Percentiles rank a stretch among this genome's conserved stretches.
These are phyloP conservation scores for Periophthalmus modestus DNA, from an alignment of 2,113 vertebrate genomes.

Conservation along the genomic window DNA sequence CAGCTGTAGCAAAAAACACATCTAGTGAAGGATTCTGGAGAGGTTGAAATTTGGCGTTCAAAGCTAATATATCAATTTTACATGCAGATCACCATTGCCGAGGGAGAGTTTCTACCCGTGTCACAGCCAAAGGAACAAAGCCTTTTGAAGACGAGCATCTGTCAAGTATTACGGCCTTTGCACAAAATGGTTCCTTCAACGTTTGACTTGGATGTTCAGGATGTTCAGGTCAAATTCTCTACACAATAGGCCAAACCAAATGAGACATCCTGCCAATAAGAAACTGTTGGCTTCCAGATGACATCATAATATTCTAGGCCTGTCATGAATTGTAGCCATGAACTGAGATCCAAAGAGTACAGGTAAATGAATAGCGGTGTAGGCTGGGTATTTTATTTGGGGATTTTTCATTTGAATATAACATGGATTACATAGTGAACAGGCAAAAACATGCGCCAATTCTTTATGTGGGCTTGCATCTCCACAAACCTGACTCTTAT, in stretches of 20 bases:
- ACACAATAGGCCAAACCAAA: constrained; percentile 50
- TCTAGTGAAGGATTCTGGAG: constrained; percentile 40
- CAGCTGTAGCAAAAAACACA: constrained; percentile 50
- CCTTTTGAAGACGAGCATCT: constrained; percentile 33
- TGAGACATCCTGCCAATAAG: constrained; percentile 42
- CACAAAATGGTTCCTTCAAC: constrained; percentile 39
- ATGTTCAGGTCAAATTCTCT: constrained; percentile 27
- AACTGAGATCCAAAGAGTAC: background rate
- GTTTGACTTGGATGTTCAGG: constrained; percentile 33
- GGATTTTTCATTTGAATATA: no score
- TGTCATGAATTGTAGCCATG: background rate
- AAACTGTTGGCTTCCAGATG: background rate
- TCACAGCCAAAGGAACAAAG: constrained; percentile 30
- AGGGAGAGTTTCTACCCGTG: constrained; percentile 50
- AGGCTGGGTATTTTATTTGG: no score
- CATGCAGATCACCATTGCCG: constrained; percentile 52
- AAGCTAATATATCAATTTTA: constrained; percentile 33
- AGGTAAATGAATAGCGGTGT: background rate
- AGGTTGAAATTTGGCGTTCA: constrained; percentile 34
- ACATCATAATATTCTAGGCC: background rate
- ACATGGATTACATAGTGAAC: no score
- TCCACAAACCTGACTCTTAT: no score
- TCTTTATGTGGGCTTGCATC: no score
- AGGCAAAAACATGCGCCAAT: no score
- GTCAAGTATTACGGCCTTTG: constrained; percentile 29